Conservation (phyloP, 2,113 vertebrate genomes). For the Lepidothrix coronata region DNA sequence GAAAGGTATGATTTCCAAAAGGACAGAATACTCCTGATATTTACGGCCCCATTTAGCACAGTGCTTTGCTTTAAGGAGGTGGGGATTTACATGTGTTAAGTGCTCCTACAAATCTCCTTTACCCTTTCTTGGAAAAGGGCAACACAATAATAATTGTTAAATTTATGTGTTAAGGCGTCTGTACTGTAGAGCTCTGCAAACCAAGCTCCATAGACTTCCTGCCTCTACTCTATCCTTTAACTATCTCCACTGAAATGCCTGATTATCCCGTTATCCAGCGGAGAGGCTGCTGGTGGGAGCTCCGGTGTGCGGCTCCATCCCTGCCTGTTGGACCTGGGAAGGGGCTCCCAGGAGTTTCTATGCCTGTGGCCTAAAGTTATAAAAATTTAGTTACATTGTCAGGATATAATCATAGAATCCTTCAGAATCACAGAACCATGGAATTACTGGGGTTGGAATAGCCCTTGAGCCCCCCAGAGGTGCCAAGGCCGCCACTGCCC, state of each 20-base stretch:
- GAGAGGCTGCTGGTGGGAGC: background rate
- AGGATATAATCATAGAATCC: background rate
- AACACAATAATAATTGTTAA: constrained; percentile 74
- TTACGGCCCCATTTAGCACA: constrained; percentile 70
- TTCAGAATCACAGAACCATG: background rate
- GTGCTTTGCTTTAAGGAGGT: constrained; percentile 63
- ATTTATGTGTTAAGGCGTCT: constrained; percentile 73
- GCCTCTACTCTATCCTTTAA: constrained; percentile 21
- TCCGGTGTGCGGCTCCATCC: background rate
- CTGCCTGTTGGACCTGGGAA: background rate
- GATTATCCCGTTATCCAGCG: background rate
- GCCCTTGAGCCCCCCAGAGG: background rate
- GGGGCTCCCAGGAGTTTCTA: background rate
- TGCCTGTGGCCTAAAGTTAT: background rate
- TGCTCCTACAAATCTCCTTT: constrained; percentile 79
- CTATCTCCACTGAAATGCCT: background rate
- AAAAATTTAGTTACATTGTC: rapidly evolving
- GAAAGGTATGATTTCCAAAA: constrained; percentile 46
- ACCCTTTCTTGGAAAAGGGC: constrained; percentile 80
- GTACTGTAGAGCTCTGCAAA: constrained; percentile 52
- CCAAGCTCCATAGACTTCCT: constrained; percentile 2
- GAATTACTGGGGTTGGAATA: rapidly evolving
- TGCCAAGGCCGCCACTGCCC: background rate
- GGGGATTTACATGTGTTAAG: constrained; percentile 74
- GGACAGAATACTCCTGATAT: constrained; percentile 67